phyloP scores from a whole-genome alignment of 2,888 invertebrate genomes.

The Conops quadrifasciatus region DNA sequence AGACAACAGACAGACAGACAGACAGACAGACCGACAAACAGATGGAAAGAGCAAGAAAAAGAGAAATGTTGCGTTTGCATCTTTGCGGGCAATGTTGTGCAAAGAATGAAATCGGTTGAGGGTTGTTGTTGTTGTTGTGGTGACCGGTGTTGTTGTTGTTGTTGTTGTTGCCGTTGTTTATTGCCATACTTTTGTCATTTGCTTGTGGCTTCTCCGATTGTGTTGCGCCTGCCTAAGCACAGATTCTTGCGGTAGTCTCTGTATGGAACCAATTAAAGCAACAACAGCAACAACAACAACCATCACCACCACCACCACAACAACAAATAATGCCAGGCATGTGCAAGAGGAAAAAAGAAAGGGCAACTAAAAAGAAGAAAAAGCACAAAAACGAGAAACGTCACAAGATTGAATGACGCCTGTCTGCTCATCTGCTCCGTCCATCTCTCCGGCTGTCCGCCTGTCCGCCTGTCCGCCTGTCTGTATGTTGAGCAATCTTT shows the following conservation, averaged over 20 bases:
- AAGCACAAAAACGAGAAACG: not conserved
- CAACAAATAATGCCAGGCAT: not conserved
- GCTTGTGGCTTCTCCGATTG: not conserved
- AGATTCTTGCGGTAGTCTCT: conserved; percentile 27
- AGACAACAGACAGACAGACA: conserved; percentile 22
- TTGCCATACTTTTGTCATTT: conserved; percentile 12
- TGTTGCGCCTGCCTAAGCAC: not conserved
- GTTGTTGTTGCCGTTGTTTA: not conserved
- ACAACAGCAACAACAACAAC: not conserved
- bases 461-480: not conserved
- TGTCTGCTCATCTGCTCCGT: not conserved
- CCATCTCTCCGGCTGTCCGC: not conserved
- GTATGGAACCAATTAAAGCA: conserved; percentile 9
- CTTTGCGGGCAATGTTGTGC: not conserved
- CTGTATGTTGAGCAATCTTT: conserved; percentile 6
- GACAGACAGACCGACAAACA: conserved; percentile 24
- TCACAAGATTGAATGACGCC: conserved; percentile 1
- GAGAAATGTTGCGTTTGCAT: not conserved
- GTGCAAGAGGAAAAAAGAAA: conserved; percentile 9
- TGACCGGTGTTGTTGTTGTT: not conserved
- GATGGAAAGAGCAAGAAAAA: not conserved
- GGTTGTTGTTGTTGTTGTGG: not conserved
- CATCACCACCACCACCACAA: conserved; percentile 3
- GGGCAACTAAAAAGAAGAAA: not conserved
- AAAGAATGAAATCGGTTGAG: not conserved